phyloP scores from a whole-genome alignment of 1,140 invertebrate species.

The Hirudo medicinalis region DNA sequence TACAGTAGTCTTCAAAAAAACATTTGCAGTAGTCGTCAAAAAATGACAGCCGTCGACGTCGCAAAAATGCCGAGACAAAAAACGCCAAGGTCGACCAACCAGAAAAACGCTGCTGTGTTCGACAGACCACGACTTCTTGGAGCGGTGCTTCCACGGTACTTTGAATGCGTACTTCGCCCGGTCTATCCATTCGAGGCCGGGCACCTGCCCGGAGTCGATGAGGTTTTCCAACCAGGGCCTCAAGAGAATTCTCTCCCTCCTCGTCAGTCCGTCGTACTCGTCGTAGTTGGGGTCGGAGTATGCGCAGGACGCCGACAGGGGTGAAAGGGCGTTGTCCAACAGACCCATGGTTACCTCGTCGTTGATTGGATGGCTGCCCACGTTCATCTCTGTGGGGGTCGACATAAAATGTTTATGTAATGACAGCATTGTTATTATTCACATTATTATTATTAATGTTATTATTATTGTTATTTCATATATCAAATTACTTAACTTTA shows the following conservation, averaged over 20 bases:
- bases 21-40: too few relatives aligned
- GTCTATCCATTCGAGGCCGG: conserved; percentile 14
- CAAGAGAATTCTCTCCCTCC: conserved; percentile 7
- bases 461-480: too few relatives aligned
- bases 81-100: not conserved
- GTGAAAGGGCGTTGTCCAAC: too few relatives aligned
- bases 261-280: not conserved
- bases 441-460: too few relatives aligned
- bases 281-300: not conserved
- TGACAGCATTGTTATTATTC: too few relatives aligned
- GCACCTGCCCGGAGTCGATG: conserved; percentile 4
- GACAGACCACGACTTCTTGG: conserved; percentile 15
- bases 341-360: too few relatives aligned
- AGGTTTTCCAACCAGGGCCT: conserved; percentile 16
- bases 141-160: conserved; percentile 17
- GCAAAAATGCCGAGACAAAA: too few relatives aligned
- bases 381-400: too few relatives aligned
- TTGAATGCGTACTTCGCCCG: not conserved
- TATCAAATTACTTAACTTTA: too few relatives aligned
- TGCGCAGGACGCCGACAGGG: too few relatives aligned
- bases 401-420: too few relatives aligned
- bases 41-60: not conserved
- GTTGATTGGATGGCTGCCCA: too few relatives aligned
- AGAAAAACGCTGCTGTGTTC: conserved; percentile 16
- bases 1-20: not conserved